A percentile compares a stretch with the other conserved stretches of the same genome.
These are phyloP conservation scores for Habroteleia sp. DNA, from an alignment of 2,888 invertebrate species.

Conservation along the genomic window DNA sequence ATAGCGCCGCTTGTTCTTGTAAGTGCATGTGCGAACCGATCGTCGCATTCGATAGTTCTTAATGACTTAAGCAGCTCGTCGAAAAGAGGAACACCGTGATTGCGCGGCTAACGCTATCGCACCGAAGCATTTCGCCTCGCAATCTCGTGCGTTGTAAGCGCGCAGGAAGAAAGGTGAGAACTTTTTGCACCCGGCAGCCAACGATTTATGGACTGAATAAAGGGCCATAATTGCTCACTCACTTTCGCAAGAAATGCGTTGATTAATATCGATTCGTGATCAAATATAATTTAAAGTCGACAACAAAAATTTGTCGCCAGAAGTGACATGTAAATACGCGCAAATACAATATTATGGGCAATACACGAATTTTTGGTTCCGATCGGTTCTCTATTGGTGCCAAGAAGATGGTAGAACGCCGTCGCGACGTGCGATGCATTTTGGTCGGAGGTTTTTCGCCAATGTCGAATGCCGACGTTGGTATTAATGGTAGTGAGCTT, in stretches of 20 bases:
- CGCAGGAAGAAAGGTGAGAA: conserved; percentile 35
- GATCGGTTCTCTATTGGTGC: no score
- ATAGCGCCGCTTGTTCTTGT: conserved; percentile 36
- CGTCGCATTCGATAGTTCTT: conserved; percentile 61
- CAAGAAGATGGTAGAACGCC: no score
- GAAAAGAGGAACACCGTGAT: conserved; percentile 55
- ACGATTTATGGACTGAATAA: conserved; percentile 50
- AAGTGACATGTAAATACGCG: no score
- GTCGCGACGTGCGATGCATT: no score
- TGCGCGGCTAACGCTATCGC: conserved; percentile 50
- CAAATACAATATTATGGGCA: no score
- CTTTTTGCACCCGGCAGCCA: conserved; percentile 41
- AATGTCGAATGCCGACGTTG: no score
- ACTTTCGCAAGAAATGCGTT: conserved; percentile 30
- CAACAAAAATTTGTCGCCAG: no score
- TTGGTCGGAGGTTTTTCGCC: no score
- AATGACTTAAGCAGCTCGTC: conserved; percentile 62
- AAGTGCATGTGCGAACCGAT: conserved; percentile 55
- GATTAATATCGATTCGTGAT: conserved; percentile 42
- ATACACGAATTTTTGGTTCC: no score
- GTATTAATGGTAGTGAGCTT: no score
- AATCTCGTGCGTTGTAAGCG: conserved; percentile 25
- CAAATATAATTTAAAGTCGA: conserved; percentile 23
- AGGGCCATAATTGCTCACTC: conserved; percentile 42
- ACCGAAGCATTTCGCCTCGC: conserved; percentile 40